Evolutionary conservation across 2,113 vertebrate genomes (phyloP), one percentile per base, ranked within the genome.

Genomic region (Coturnix japonica): DNA sequence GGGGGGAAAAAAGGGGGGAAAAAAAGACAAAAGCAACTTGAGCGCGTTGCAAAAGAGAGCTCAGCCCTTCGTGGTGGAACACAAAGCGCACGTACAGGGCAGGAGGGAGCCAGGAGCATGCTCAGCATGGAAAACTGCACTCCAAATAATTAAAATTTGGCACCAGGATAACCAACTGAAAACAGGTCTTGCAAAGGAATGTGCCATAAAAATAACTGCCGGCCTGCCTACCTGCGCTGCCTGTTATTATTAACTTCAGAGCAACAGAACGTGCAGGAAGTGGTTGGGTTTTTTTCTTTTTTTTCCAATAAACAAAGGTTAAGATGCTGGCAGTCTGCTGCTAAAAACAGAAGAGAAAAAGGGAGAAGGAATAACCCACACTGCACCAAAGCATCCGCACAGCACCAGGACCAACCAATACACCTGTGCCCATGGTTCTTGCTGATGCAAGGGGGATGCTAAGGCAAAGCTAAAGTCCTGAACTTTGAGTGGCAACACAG

Each of bases 201-300:
- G 79, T 2, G 51, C 85, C 85, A 80, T 70, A 87, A 82, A 80
- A 95, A 92, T 51, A 90, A 88, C 83, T 78, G 89, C 61, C 5
- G 91, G 85, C 47, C 91, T 85, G 85, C 88, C 79, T 81, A 80
- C 93, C 90, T 91, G 93, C 0, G 0, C 87, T 71, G 78, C 15
- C 87, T 89, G 67, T 33, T 46, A 25, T 74, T 81, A 93, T 88
- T 92, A 87, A 94, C 91, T 85, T 87, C 85, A 94, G 85, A 94
- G 90, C 65, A 66, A 93, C 47, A 75, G 65, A 82, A 93, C 60
- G 85, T 30, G 57, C 71, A 94, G 95, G 87, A 94, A 90, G 90
- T 59, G 60, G 2, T 5, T 18, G 26, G 28, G 28, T 30, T 31
- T 77, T 66, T 61, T 47, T 23, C 9, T 71, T 23, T 28, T 41